Percentiles rank a stretch among this genome's conserved stretches.
phyloP scores from a whole-genome alignment of 2,888 invertebrate genomes.

The Drosophila cognata region DNA sequence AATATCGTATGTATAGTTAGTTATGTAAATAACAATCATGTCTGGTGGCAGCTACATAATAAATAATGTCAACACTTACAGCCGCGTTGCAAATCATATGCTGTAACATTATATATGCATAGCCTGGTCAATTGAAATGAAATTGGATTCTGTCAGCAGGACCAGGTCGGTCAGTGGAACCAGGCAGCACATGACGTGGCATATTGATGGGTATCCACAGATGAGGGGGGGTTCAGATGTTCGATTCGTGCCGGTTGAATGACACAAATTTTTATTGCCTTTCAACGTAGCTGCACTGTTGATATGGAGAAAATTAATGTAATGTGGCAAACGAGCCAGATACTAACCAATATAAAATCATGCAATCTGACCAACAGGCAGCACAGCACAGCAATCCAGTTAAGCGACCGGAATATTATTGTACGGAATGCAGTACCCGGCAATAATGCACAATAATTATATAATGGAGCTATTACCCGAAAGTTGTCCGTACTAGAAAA shows the following conservation, averaged over 20 bases:
- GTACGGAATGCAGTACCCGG: constrained; percentile 41
- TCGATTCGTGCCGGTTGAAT: constrained; percentile 64
- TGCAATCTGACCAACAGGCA: constrained; percentile 39
- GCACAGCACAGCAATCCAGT: constrained; percentile 12
- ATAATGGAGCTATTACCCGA: constrained; percentile 72
- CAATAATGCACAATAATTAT: constrained; percentile 78
- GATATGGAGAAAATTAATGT: constrained; percentile 58
- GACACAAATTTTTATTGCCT: constrained; percentile 79
- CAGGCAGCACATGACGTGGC: constrained; percentile 23
- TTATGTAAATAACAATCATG: constrained; percentile 48
- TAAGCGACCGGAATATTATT: constrained; percentile 18
- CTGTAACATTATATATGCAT: constrained; percentile 76
- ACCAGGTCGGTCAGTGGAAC: constrained; percentile 11
- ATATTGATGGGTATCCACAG: constrained; percentile 35
- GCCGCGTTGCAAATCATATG: constrained; percentile 71
- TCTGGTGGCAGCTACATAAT: constrained; percentile 57
- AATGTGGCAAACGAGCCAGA: constrained; percentile 54
- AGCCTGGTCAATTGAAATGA: constrained; percentile 79
- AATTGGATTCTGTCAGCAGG: constrained; percentile 76
- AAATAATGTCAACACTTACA: constrained; percentile 80
- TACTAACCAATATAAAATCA: constrained; percentile 48
- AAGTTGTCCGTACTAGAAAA: constrained; percentile 45
- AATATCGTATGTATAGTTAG: constrained; percentile 31
- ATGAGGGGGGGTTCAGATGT: not conserved
- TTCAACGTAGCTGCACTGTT: constrained; percentile 56